These are phyloP conservation scores for Smutsia gigantea DNA, from an alignment of 2,797 vertebrate species.

Conservation along the genomic window DNA sequence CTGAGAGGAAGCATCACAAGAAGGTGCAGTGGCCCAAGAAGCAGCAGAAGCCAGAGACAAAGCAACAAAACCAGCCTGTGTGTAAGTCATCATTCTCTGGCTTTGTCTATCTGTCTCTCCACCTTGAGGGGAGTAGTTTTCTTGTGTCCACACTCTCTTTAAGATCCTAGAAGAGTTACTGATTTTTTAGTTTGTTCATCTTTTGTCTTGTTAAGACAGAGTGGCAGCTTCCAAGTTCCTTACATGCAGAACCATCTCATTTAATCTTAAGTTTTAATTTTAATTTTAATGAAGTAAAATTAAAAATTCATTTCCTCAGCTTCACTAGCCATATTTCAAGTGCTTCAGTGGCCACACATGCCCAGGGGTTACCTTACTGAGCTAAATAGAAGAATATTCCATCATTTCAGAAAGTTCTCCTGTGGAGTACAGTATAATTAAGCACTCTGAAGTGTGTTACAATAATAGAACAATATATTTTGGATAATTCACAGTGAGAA, in stretches of 20 bases:
- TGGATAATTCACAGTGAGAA: neutral
- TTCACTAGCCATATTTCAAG: neutral
- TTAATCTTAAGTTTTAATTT: neutral
- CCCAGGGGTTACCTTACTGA: neutral
- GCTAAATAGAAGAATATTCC: neutral
- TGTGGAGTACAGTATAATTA: neutral
- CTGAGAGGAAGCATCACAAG: no score
- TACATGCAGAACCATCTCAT: neutral
- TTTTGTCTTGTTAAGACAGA: neutral
- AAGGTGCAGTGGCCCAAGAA: no score
- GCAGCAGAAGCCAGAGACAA: no score
- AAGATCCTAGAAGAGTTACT: neutral
- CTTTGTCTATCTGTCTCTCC: neutral
- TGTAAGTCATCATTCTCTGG: neutral
- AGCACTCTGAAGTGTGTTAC: neutral
- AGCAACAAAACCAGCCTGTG: no score
- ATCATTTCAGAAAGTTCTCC: neutral
- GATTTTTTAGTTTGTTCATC: neutral
- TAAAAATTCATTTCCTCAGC: neutral
- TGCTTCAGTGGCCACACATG: neutral
- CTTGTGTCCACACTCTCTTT: neutral
- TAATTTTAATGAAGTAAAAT: neutral
- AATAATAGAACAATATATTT: neutral
- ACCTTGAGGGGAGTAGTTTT: neutral
- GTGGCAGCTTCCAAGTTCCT: neutral